Percentiles rank a stretch among this genome's conserved stretches.
phyloP scores from a whole-genome alignment of 2,797 vertebrate genomes.

The Sternotherus odoratus region DNA sequence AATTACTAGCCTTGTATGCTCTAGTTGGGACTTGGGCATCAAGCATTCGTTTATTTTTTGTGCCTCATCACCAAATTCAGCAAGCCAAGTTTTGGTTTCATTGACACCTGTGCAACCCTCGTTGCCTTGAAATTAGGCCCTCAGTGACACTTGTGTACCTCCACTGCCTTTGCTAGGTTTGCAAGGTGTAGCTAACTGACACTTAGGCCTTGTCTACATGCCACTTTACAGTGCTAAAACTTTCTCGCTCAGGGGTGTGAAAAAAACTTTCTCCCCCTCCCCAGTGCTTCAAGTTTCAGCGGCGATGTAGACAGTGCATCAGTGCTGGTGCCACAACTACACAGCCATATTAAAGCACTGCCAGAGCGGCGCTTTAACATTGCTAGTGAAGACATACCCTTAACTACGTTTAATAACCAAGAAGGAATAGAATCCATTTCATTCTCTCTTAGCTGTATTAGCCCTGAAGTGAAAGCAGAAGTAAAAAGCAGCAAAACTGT shows the following conservation, averaged over 20 bases:
- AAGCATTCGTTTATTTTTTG: background rate
- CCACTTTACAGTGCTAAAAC: too few species aligned
- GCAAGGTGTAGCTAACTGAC: background rate
- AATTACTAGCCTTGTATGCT: background rate
- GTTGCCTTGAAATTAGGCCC: background rate
- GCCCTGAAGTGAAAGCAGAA: background rate
- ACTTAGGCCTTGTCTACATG: background rate
- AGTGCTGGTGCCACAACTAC: too few species aligned
- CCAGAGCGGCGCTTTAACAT: too few species aligned
- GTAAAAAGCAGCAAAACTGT: background rate
- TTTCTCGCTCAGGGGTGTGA: too few species aligned
- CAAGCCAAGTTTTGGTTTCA: background rate
- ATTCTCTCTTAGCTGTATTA: fast-evolving
- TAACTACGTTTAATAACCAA: too few species aligned
- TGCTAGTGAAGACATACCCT: too few species aligned
- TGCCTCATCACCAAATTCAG: background rate
- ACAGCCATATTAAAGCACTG: too few species aligned
- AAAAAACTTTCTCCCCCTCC: too few species aligned
- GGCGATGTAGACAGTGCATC: too few species aligned
- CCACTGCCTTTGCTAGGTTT: background rate
- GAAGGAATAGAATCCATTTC: background rate
- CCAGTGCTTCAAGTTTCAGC: too few species aligned
- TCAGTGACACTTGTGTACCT: background rate
- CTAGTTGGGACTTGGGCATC: background rate
- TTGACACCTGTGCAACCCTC: background rate